Percentiles rank a stretch among this genome's conserved stretches.
Conservation (phyloP, 2,113 vertebrate genomes). For the Mobula birostris region DNA sequence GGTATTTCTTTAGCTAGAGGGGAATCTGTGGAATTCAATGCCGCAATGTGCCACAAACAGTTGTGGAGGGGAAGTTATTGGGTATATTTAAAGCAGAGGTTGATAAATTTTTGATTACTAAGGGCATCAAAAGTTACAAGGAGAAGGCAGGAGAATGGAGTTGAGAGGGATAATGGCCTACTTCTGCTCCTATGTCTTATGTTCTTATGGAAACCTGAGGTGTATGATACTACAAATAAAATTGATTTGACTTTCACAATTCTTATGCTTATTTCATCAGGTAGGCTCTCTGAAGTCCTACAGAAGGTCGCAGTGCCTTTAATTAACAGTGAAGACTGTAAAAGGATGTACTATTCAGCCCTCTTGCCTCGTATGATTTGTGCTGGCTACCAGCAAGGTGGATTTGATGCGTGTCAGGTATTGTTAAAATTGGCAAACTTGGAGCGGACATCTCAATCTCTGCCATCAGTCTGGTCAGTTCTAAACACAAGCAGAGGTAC, state of each 20-base stretch:
- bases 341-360: slow-evolving; percentile 55
- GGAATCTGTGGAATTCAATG: too few species aligned
- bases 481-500: background rate
- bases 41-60: too few species aligned
- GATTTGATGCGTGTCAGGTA: slow-evolving; percentile 81
- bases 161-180: too few species aligned
- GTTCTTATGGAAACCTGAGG: background rate
- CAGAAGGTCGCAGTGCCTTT: slow-evolving; percentile 62
- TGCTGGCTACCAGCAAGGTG: slow-evolving; percentile 67
- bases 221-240: background rate
- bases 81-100: too few species aligned
- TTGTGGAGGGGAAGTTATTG: too few species aligned
- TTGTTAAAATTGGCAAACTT: background rate
- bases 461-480: too few species aligned
- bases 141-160: too few species aligned
- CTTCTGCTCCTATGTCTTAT: too few species aligned
- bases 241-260: background rate
- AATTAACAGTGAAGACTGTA: slow-evolving; percentile 61
- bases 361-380: slow-evolving; percentile 79
- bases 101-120: too few species aligned
- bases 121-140: too few species aligned
- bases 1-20: too few species aligned
- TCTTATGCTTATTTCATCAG: slow-evolving; percentile 48
- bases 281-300: slow-evolving; percentile 54
- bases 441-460: too few species aligned